phyloP scores from a whole-genome alignment of 2,113 vertebrate species.

The Lipotes vexillifer region DNA sequence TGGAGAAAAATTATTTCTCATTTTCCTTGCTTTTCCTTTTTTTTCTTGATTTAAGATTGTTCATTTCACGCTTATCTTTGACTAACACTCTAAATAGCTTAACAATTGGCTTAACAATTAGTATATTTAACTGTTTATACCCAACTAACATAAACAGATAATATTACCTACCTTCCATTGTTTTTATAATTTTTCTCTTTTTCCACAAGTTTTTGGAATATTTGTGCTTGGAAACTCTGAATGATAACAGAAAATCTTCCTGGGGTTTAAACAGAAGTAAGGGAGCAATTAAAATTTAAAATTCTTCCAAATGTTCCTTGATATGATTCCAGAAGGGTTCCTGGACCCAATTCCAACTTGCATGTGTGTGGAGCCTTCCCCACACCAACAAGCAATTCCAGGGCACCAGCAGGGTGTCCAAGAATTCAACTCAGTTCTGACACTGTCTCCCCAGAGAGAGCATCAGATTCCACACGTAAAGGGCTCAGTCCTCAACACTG shows the following conservation, averaged over 20 bases:
- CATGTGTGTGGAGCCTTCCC: background rate
- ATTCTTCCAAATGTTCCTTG: background rate
- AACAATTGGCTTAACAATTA: background rate
- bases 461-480: background rate
- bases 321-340: background rate
- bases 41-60: background rate
- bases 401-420: background rate
- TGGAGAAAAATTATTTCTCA: background rate
- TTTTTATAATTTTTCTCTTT: conserved; percentile 23
- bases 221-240: conserved; percentile 21
- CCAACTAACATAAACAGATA: background rate
- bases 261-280: background rate
- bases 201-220: conserved; percentile 3
- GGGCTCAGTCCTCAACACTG: background rate
- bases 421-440: background rate
- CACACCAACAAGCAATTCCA: background rate
- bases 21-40: background rate
- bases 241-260: conserved; percentile 23
- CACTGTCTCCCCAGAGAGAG: too few relatives aligned
- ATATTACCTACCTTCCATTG: background rate
- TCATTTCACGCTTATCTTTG: background rate
- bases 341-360: background rate
- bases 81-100: background rate
- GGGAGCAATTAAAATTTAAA: conserved; percentile 10
- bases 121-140: background rate